Base-by-base conservation (phyloP, 2,797 vertebrate species). In the Labroides dimidiatus region DNA sequence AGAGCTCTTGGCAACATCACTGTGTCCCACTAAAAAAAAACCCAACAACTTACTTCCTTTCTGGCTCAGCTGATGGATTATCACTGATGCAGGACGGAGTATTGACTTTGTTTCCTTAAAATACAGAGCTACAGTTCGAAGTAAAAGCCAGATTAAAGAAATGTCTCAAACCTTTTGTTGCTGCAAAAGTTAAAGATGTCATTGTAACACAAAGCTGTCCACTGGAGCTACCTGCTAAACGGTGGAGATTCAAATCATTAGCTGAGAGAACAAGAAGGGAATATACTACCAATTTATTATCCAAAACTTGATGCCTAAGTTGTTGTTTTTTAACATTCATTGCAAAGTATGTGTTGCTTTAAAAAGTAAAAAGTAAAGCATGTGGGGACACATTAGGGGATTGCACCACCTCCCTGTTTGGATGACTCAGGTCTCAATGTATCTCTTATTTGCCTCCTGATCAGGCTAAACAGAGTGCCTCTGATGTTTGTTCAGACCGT, bases 1-100 rank as follows among this genome's bases (percentile, higher is more conserved):
- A 24, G 17, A 79, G 68, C 23, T 45, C 69, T 82, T 86, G 82
- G 85, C 85, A 87, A 69, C 68, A 50, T 78, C 55, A 1, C 64
- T 53, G 64, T 81, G 62, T 81, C 77, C 82, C 74, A 79, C 63
- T 72, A 82, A 82, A 86, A 80, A 78, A 82, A 82, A 86, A 80
- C n/a, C n/a, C n/a, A 77, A 60, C 68, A 48, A 65, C 56, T 72
- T 63, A 71, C 76, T 79, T 82, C 74, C 65, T 75, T 73, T 62
- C 58, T 51, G 1, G 77, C 73, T 78, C 42, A 41, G 19, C 77
- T 78, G 73, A 81, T 63, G 72, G 80, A 84, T 77, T 56, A 80
- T 84, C 74, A 64, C 72, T 78, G 69, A 82, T 50, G 79, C 79
- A 69, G 63, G 60, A 75, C 76, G 45, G 56, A 65, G 60, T 75